Percentiles rank a stretch among this genome's conserved stretches.
phyloP scores from a whole-genome alignment of 2,113 vertebrate species.

The Microcebus lehilahytsara region DNA sequence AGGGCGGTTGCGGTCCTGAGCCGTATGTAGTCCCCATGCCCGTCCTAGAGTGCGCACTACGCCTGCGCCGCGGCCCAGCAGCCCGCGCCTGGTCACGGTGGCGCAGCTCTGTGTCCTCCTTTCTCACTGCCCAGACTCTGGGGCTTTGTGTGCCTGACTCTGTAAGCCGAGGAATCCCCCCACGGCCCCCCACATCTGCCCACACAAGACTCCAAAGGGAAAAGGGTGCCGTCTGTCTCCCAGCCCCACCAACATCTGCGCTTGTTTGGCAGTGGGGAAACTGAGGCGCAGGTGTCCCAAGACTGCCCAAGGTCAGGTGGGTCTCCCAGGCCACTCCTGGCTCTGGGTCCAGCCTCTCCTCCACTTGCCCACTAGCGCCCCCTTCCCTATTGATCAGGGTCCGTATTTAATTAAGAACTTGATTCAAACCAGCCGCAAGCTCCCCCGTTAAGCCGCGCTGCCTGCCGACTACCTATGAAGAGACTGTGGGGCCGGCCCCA shows the following conservation, averaged over 20 bases:
- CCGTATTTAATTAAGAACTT: slow-evolving; percentile 68
- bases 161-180: background rate
- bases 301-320: background rate
- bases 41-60: background rate
- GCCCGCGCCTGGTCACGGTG: background rate
- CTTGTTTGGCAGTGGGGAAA: background rate
- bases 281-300: background rate
- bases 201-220: background rate
- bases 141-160: background rate
- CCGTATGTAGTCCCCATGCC: fast-evolving
- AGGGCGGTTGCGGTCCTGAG: background rate
- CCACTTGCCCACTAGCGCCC: background rate
- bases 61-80: background rate
- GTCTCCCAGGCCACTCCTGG: background rate
- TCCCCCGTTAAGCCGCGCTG: background rate
- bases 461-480: background rate
- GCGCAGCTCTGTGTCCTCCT: background rate
- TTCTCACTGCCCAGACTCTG: background rate
- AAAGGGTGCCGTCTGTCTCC: background rate
- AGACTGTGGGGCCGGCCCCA: background rate
- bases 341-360: background rate
- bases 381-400: slow-evolving; percentile 47
- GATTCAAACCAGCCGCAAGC: slow-evolving; percentile 23
- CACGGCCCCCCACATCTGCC: background rate
- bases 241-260: fast-evolving